Conservation (phyloP, 2,113 vertebrate genomes). For the Aleadryas rufinucha region DNA sequence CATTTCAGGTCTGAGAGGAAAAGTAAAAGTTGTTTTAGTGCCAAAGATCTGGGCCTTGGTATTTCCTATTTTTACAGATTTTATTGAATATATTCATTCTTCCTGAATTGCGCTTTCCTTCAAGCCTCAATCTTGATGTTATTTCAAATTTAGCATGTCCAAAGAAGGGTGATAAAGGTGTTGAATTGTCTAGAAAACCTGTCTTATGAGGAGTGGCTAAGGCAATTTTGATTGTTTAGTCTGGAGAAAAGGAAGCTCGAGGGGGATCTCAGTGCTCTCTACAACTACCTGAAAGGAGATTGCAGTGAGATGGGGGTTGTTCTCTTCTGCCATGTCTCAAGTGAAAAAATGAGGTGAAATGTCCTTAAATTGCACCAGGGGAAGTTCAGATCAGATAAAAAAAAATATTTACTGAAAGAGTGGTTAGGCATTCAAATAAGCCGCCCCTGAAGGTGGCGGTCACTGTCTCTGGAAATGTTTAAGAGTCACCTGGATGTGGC, state of each 20-base stretch:
- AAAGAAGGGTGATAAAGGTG: not conserved
- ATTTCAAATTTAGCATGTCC: not conserved
- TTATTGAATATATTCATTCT: not conserved
- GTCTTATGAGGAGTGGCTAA: not conserved
- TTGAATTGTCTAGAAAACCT: not conserved
- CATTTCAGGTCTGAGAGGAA: not conserved
- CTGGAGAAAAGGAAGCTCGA: not conserved
- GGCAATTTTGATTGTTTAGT: not conserved
- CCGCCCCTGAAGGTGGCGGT: accelerated
- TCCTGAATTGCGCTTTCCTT: not conserved
- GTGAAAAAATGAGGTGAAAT: not conserved
- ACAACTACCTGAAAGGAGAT: not conserved
- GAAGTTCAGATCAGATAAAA: not conserved
- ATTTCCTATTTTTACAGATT: not conserved
- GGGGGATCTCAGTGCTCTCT: not conserved
- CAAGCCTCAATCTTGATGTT: not conserved
- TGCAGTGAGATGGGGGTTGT: not conserved
- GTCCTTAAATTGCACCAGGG: not conserved
- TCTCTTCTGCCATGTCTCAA: not conserved
- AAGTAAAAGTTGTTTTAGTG: not conserved
- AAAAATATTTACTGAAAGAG: not conserved
- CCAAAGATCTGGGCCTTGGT: not conserved
- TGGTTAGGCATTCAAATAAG: not conserved
- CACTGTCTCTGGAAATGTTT: not conserved
- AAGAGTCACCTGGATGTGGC: not conserved